Percentiles rank a stretch among this genome's conserved stretches.
These are phyloP conservation scores for Belgica antarctica DNA, from an alignment of 2,888 invertebrate species.

Conservation along the genomic window DNA sequence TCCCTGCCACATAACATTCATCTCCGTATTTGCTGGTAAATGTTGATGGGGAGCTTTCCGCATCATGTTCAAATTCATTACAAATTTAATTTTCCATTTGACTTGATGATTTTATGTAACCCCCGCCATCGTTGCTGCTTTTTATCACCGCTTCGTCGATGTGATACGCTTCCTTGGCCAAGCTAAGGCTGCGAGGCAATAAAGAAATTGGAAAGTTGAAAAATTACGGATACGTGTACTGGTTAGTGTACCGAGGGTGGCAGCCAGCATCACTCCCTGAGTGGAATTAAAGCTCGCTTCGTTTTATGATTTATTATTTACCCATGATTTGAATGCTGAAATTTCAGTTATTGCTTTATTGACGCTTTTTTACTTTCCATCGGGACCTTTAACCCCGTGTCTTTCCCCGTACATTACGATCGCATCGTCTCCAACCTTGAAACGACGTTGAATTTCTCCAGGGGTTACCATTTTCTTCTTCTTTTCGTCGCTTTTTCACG, in stretches of 20 bases:
- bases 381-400: slow-evolving; percentile 29
- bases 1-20: not conserved
- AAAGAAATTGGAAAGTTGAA: slow-evolving; percentile 4
- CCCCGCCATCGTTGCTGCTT: not conserved
- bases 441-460: slow-evolving; percentile 12
- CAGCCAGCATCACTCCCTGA: not conserved
- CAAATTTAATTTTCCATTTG: slow-evolving; percentile 40
- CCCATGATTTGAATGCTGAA: slow-evolving; percentile 32
- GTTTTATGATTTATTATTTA: slow-evolving; percentile 32
- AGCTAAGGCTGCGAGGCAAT: slow-evolving; percentile 15
- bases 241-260: not conserved
- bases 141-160: slow-evolving; percentile 22
- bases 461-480: not conserved
- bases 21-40: not conserved
- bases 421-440: slow-evolving; percentile 8
- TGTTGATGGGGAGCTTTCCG: slow-evolving; percentile 33
- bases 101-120: slow-evolving; percentile 36
- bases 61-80: slow-evolving; percentile 38
- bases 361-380: not conserved
- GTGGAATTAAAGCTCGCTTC: not conserved
- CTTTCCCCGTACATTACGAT: not conserved
- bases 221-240: slow-evolving; percentile 6
- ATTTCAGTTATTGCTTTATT: slow-evolving; percentile 12
- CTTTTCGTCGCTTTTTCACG: not conserved
- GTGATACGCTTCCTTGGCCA: slow-evolving; percentile 7